These are phyloP conservation scores for Synanthedon myopaeformis DNA, from an alignment of 2,888 invertebrate species.

Conservation along the genomic window DNA sequence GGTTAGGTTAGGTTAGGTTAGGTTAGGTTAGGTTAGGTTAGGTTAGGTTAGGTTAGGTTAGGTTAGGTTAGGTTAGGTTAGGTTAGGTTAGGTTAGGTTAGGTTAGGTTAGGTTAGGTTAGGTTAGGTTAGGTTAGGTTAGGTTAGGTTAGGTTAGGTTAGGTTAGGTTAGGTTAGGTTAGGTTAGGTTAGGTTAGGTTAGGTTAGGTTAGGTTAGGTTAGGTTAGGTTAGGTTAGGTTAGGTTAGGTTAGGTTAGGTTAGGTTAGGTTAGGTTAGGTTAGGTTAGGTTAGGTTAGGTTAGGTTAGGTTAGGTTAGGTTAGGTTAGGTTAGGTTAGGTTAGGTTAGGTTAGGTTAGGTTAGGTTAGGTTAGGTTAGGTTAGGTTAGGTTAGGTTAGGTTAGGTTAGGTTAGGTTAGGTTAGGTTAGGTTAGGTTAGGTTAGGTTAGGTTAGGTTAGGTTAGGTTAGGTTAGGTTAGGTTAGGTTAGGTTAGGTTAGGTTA, in stretches of 20 bases:
- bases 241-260: slow-evolving; percentile 5
- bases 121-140: slow-evolving; percentile 12
- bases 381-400: slow-evolving; percentile 6
- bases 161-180: slow-evolving; percentile 13
- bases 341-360: neutral
- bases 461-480: slow-evolving; percentile 4
- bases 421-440: slow-evolving; percentile 5
- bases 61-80: slow-evolving; percentile 8
- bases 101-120: slow-evolving; percentile 9
- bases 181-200: slow-evolving; percentile 13
- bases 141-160: slow-evolving; percentile 12
- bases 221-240: slow-evolving; percentile 6
- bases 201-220: slow-evolving; percentile 12
- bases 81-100: slow-evolving; percentile 8
- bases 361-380: slow-evolving; percentile 3
- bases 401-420: slow-evolving; percentile 1
- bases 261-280: slow-evolving; percentile 7
- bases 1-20: slow-evolving; percentile 9
- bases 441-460: neutral
- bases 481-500: slow-evolving; percentile 9
- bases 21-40: slow-evolving; percentile 8
- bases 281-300: slow-evolving; percentile 5
- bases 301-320: slow-evolving; percentile 7
- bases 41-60: slow-evolving; percentile 7
- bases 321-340: slow-evolving; percentile 7